Conservation (phyloP, 2,113 vertebrate species). For the Desmodus rotundus region DNA sequence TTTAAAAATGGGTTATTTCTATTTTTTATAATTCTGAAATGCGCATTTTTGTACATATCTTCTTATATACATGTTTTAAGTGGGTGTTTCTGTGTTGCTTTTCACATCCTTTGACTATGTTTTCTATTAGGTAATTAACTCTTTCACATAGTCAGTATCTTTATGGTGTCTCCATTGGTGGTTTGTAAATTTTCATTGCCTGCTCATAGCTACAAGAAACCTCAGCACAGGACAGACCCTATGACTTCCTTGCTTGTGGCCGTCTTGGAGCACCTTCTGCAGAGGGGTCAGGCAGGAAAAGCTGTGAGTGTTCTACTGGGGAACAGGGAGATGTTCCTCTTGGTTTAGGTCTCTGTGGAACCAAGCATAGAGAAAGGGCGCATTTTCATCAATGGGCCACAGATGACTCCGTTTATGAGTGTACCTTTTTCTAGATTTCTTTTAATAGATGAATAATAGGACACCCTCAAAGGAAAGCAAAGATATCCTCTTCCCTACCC, state of each 20-base stretch:
- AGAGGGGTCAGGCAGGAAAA: not conserved
- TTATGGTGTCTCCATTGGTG: not conserved
- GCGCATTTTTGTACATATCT: not conserved
- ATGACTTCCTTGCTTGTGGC: not conserved
- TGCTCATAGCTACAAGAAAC: not conserved
- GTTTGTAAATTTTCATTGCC: not conserved
- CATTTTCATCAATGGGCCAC: not conserved
- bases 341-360: not conserved
- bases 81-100: not conserved
- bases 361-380: not conserved
- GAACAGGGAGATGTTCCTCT: rapidly evolving
- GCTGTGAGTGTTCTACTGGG: not conserved
- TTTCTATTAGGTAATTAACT: not conserved
- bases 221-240: not conserved
- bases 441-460: not conserved
- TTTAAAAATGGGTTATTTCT: not conserved
- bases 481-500: not conserved
- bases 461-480: not conserved
- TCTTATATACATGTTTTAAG: not conserved
- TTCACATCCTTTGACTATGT: not conserved
- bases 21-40: not conserved
- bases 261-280: not conserved
- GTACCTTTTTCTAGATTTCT: not conserved
- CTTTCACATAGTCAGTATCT: not conserved
- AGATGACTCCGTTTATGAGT: not conserved